These are phyloP conservation scores for Onychomys leucogaster DNA, from an alignment of 2,797 vertebrate genomes.

Conservation along the genomic window DNA sequence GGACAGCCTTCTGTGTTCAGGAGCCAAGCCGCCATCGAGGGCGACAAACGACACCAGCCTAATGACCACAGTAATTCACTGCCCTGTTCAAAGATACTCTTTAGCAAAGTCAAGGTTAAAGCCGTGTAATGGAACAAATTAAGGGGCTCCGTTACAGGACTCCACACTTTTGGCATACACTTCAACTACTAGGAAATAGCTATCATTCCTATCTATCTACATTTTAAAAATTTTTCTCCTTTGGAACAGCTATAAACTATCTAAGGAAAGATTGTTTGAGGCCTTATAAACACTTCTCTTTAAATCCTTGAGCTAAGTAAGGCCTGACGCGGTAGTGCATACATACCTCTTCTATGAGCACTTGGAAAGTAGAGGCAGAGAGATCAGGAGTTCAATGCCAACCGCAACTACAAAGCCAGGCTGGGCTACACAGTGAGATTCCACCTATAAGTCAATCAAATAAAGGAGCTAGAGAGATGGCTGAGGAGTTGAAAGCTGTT, in stretches of 20 bases:
- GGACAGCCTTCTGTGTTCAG: constrained; percentile 17
- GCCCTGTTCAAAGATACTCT: constrained; percentile 54
- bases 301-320: background rate
- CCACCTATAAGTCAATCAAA: background rate
- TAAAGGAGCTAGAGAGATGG: background rate
- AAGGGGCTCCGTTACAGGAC: background rate
- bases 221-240: background rate
- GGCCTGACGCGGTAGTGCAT: too few species aligned
- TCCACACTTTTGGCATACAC: background rate
- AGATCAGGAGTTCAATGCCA: background rate
- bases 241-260: background rate
- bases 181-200: background rate
- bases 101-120: constrained; percentile 67
- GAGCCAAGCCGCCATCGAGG: background rate
- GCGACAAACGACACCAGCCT: constrained; percentile 34
- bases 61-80: constrained; percentile 59
- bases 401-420: background rate
- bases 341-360: background rate
- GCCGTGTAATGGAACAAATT: background rate
- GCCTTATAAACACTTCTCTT: background rate
- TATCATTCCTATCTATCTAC: background rate
- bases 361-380: background rate
- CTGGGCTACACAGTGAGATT: background rate
- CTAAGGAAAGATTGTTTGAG: background rate
- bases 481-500: background rate